These are phyloP conservation scores for Thamnophis elegans DNA, from an alignment of 2,797 vertebrate species.

Conservation along the genomic window DNA sequence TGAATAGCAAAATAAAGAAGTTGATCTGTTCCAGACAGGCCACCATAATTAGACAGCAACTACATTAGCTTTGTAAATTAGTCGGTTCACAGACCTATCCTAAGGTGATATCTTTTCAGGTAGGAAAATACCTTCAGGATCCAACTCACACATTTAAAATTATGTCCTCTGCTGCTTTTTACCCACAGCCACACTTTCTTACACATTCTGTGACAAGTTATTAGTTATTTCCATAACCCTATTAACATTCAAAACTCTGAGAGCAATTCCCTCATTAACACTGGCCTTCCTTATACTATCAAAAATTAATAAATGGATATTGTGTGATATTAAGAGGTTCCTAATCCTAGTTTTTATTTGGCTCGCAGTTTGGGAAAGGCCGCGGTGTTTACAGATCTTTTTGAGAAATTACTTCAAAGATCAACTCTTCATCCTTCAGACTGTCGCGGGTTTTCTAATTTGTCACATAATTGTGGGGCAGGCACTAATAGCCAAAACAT, in stretches of 20 bases:
- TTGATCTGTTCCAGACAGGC: neutral
- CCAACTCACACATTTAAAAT: neutral
- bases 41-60: neutral
- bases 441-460: conserved; percentile 48
- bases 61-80: neutral
- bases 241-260: neutral
- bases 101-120: neutral
- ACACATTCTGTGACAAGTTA: neutral
- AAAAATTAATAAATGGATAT: conserved; percentile 3
- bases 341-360: conserved; percentile 17
- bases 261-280: neutral
- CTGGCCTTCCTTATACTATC: neutral
- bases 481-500: conserved; percentile 32
- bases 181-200: neutral
- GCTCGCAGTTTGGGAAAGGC: conserved; percentile 2
- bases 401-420: conserved; percentile 41
- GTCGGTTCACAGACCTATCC: neutral
- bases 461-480: conserved; percentile 51
- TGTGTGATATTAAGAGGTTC: neutral
- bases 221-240: neutral
- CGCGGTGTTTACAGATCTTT: conserved; percentile 29
- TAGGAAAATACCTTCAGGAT: neutral
- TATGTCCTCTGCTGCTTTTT: neutral
- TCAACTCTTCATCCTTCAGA: conserved; percentile 35
- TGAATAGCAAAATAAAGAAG: neutral